Conservation (phyloP, 2,888 invertebrate species). For the Punctoribates punctum region DNA sequence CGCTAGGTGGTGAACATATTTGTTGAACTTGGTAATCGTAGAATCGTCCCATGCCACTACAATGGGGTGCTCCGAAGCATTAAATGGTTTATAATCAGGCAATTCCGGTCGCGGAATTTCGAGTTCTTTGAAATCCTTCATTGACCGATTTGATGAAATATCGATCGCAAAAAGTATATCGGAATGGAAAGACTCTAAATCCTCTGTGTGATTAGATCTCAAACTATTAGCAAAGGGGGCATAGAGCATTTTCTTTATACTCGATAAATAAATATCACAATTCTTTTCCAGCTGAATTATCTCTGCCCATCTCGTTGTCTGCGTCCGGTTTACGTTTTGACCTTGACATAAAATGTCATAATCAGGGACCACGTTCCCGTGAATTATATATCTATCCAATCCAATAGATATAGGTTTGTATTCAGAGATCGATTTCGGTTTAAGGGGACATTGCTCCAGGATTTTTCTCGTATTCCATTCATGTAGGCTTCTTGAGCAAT, state of each 20-base stretch:
- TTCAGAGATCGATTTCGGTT: neutral
- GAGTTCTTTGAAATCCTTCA: neutral
- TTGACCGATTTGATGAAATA: neutral
- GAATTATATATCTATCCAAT: neutral
- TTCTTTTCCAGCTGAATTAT: neutral
- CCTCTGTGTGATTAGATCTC: neutral
- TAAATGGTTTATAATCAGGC: neutral
- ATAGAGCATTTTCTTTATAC: neutral
- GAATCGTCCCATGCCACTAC: neutral
- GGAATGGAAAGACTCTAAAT: neutral
- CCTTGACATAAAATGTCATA: neutral
- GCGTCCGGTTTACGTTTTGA: too few species aligned
- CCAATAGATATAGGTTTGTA: neutral
- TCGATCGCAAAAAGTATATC: neutral
- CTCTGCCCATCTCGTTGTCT: neutral
- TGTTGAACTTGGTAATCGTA: neutral
- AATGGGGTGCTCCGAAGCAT: neutral
- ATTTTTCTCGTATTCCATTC: neutral
- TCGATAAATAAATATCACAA: neutral
- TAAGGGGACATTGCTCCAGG: neutral
- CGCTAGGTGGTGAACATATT: neutral
- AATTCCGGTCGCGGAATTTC: neutral
- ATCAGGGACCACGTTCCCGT: neutral
- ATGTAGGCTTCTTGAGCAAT: neutral
- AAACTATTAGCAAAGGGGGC: neutral